Evolutionary conservation across 2,888 invertebrate genomes (phyloP).

Genomic region (Apotomis turbidana): DNA sequence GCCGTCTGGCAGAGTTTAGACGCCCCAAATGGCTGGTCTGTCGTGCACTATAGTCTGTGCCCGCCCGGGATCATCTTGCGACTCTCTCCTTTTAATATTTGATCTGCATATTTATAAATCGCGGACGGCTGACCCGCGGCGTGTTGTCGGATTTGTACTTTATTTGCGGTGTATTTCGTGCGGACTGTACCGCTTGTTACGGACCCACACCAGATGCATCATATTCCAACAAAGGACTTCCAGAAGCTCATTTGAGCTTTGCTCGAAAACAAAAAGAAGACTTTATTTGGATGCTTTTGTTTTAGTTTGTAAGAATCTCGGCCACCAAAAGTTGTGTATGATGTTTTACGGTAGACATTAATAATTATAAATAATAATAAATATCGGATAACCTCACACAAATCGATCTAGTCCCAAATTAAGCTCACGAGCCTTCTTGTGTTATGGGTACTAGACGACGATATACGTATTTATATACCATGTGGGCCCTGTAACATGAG

Average conservation of each 20-base stretch:
- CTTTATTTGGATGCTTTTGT: not conserved
- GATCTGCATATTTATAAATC: constrained; percentile 77
- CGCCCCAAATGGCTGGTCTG: constrained; percentile 1
- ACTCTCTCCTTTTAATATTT: constrained; percentile 75
- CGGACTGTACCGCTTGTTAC: constrained; percentile 37
- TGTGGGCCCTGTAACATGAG: no score
- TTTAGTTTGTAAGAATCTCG: not conserved
- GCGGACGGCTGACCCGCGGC: constrained; percentile 54
- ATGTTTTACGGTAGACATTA: not conserved
- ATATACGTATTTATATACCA: no score
- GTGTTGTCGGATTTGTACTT: constrained; percentile 68
- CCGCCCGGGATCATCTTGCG: constrained; percentile 64
- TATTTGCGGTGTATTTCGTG: constrained; percentile 68
- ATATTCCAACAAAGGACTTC: constrained; percentile 1
- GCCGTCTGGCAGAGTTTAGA: no score
- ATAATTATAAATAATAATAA: no score
- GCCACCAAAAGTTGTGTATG: not conserved
- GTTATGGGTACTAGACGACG: no score
- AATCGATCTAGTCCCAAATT: no score
- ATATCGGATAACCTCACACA: no score
- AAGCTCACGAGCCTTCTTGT: no score
- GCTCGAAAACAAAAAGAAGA: not conserved
- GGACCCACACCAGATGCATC: not conserved
- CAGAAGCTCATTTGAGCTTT: constrained; percentile 9
- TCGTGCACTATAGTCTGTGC: constrained; percentile 38